These are phyloP conservation scores for Hemaris fuciformis DNA, from an alignment of 2,888 invertebrate genomes.

Conservation along the genomic window DNA sequence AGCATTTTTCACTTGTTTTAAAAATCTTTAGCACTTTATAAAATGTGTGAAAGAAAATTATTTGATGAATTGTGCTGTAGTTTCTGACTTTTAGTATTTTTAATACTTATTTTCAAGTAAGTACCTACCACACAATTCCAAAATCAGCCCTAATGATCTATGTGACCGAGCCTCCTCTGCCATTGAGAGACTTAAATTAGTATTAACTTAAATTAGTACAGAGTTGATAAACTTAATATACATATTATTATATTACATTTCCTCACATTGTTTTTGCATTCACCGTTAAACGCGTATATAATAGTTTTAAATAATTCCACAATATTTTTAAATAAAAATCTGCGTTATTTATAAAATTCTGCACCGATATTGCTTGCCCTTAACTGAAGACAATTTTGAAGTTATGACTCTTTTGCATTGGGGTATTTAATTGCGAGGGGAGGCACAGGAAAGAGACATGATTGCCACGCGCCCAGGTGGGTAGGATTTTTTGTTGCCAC, in stretches of 20 bases:
- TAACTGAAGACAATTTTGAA: conserved; percentile 15
- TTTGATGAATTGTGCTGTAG: not conserved
- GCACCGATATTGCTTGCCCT: not conserved
- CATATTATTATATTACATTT: too few species aligned
- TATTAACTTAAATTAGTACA: too few species aligned
- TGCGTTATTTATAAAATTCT: not conserved
- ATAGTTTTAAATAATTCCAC: too few species aligned
- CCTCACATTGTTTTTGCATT: too few species aligned
- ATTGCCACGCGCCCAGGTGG: conserved; percentile 69
- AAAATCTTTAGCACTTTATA: not conserved
- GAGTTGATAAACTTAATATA: too few species aligned
- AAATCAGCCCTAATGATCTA: too few species aligned
- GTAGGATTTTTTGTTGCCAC: conserved; percentile 47
- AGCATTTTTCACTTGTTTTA: not conserved
- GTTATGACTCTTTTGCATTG: conserved; percentile 34
- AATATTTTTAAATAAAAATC: too few species aligned
- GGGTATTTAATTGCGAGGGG: conserved; percentile 43
- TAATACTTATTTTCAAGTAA: too few species aligned
- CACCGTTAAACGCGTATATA: too few species aligned
- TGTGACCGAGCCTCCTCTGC: too few species aligned
- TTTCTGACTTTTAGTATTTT: not conserved
- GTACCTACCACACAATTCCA: too few species aligned
- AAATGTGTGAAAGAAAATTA: not conserved
- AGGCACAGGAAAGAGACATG: conserved; percentile 54
- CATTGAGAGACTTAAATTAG: too few species aligned